Percentiles rank a stretch among this genome's conserved stretches.
These are phyloP conservation scores for Cantharis lateralis DNA, from an alignment of 2,888 invertebrate species.

Conservation along the genomic window DNA sequence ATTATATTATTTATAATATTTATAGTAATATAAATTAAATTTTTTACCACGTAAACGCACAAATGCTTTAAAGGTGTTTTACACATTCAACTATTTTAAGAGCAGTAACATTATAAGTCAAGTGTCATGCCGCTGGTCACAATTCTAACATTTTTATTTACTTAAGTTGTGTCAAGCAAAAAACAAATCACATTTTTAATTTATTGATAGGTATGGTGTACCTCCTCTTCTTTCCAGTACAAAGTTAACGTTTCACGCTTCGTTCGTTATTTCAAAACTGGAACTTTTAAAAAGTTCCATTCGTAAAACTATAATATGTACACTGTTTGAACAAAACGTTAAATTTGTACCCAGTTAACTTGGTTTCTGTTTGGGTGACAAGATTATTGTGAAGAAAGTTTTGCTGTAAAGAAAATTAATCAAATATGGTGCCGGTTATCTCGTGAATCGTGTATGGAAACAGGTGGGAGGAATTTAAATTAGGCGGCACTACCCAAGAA, in stretches of 20 bases:
- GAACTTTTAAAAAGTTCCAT: background rate
- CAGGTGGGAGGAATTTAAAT: background rate
- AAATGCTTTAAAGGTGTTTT: constrained; percentile 44
- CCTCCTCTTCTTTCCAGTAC: background rate
- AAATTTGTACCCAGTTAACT: background rate
- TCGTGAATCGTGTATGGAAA: background rate
- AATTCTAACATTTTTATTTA: constrained; percentile 51
- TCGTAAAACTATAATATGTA: background rate
- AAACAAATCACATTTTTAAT: constrained; percentile 2
- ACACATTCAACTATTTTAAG: constrained; percentile 49
- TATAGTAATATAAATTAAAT: constrained; percentile 42
- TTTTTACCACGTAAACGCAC: constrained; percentile 43
- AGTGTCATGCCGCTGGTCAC: constrained; percentile 56
- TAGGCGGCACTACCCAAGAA: background rate
- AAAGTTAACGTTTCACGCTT: background rate
- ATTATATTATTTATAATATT: constrained; percentile 15
- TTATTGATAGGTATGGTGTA: background rate
- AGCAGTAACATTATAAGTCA: constrained; percentile 47
- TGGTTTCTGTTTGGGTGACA: background rate
- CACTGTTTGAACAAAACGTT: background rate
- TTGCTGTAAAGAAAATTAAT: constrained; percentile 2
- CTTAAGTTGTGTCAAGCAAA: background rate
- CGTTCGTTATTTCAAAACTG: background rate
- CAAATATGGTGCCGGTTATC: background rate
- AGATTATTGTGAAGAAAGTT: background rate